A percentile compares a stretch with the other conserved stretches of the same genome.
These are phyloP conservation scores for Ennomos quercinarius DNA, from an alignment of 2,888 invertebrate genomes.

Conservation along the genomic window DNA sequence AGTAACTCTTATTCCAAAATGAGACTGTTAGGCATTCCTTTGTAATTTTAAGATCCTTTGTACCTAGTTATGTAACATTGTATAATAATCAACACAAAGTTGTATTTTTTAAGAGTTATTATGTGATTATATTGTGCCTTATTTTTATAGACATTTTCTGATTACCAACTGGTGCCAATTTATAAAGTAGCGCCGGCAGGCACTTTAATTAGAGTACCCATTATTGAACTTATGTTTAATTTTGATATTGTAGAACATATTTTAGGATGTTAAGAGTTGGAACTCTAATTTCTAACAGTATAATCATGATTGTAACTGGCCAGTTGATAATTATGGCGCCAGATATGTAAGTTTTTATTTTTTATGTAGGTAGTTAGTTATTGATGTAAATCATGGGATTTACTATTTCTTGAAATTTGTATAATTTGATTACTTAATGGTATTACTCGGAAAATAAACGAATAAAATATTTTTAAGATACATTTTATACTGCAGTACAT, in stretches of 20 bases:
- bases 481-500: conserved; percentile 25
- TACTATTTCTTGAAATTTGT: too few species aligned
- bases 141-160: conserved; percentile 54
- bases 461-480: conserved; percentile 19
- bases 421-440: too few species aligned
- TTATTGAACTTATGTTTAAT: conserved; percentile 17
- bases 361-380: too few species aligned
- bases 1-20: conserved; percentile 39
- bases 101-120: conserved; percentile 45
- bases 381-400: too few species aligned
- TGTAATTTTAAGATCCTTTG: conserved; percentile 20
- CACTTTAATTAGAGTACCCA: conserved; percentile 17
- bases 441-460: too few species aligned
- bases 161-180: conserved; percentile 78
- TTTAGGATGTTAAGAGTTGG: too few species aligned
- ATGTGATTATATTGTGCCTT: conserved; percentile 76
- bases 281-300: too few species aligned
- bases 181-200: conserved; percentile 26
- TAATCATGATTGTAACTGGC: too few species aligned
- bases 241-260: conserved; percentile 1
- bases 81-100: conserved; percentile 52
- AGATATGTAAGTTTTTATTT: too few species aligned
- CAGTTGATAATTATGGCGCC: too few species aligned
- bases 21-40: conserved; percentile 67
- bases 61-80: conserved; percentile 32